These are phyloP conservation scores for Linyphia triangularis DNA, from an alignment of 2,888 invertebrate genomes.

Conservation along the genomic window DNA sequence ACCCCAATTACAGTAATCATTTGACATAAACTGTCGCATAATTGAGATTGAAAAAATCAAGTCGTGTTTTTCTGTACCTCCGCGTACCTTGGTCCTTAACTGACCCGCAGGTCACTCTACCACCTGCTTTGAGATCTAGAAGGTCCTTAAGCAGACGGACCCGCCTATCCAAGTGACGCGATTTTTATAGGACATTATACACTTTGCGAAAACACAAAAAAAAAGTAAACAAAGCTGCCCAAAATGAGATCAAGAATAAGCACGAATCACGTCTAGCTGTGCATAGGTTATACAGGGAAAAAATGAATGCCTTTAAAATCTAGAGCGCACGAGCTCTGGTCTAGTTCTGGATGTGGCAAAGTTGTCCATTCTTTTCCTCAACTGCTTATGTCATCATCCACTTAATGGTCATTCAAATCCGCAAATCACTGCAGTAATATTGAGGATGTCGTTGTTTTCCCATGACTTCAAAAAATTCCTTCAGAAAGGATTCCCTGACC, in stretches of 20 bases:
- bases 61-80: conserved; percentile 57
- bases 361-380: conserved; percentile 45
- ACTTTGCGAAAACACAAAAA: conserved; percentile 31
- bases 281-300: conserved; percentile 18
- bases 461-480: conserved; percentile 45
- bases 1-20: conserved; percentile 23
- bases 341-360: conserved; percentile 42
- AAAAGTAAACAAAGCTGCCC: conserved; percentile 47
- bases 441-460: conserved; percentile 47
- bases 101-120: conserved; percentile 58
- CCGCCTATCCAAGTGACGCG: conserved; percentile 59
- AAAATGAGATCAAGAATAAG: conserved; percentile 67
- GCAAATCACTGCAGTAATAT: conserved; percentile 39
- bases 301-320: conserved; percentile 21
- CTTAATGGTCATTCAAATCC: conserved; percentile 56
- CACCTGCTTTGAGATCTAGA: conserved; percentile 43
- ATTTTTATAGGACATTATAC: conserved; percentile 61
- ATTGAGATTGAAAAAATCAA: conserved; percentile 15
- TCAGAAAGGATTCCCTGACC: conserved; percentile 72
- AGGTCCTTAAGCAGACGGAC: conserved; percentile 57
- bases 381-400: conserved; percentile 23
- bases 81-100: conserved; percentile 38
- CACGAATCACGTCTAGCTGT: conserved; percentile 60
- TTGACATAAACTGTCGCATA: conserved; percentile 39
- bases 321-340: conserved; percentile 68